Evolutionary conservation across 2,888 invertebrate species (phyloP), one percentile per base, ranked within the genome.

Genomic region (Phortica okadai): DNA sequence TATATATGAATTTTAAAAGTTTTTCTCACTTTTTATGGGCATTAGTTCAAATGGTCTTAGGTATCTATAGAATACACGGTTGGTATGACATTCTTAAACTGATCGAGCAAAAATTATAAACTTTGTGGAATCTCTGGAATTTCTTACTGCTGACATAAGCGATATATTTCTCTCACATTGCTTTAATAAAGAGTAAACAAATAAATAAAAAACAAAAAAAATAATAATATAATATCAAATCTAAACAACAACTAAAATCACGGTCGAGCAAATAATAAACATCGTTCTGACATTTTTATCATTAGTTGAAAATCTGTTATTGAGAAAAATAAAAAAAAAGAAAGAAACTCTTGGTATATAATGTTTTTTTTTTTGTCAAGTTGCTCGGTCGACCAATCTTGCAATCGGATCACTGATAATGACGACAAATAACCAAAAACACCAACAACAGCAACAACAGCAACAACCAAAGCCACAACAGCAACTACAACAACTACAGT

Each of bases 211-310:
- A 62, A 62, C 6, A 62, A 5, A 62, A 14, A 59, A 16, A 62
- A 62, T 62, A 62, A 62, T 62, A 62, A 62, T 33, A 21, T 16
- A 33, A 33, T 33, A 62, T 62, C 62, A 21, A 62, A 62, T 33
- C 14, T 11, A 33, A 62, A 33, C 21, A 62, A 62, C 33, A 33
- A 33, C 33, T 33, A 77, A 78, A 77, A 81, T 82, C 79, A 85
- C 88, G 87, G 87, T 87, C 85, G 85, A 83, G 83, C 86, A 73
- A 73, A 73, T 59, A 73, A 73, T 58, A 69, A 69, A 73, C 33
- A 85, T 86, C 85, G 86, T 88, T 88, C 88, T 85, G 85, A 85
- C 87, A 84, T 88, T 88, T 83, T 87, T 85, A 86, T 87, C 88
- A 82, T 83, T 82, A 82, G 82, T 80, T 83, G 79, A 85, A 85